Evolutionary conservation across 2,888 invertebrate genomes (phyloP), one percentile per base, ranked within the genome.

Genomic region (Orchestes rusci): DNA sequence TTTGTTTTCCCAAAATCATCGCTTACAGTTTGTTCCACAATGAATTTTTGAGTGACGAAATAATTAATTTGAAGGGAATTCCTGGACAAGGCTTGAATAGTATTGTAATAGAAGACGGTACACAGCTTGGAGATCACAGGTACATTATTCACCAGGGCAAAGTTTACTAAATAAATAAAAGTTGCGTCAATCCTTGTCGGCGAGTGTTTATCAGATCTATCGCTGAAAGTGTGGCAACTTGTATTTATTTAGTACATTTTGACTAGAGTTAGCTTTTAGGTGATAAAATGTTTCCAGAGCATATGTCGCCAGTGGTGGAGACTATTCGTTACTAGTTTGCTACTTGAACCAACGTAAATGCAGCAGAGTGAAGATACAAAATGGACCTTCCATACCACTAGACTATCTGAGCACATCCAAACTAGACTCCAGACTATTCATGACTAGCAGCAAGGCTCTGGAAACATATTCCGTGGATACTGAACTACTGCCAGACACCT

Each of bases 1-100:
- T 56, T 16, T 71, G 71, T 51, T 45, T 55, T 1, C 63, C 70
- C 1, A 71, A 71, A 60, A 56, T 73, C 4, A 45, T 71, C 2
- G 56, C 69, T 17, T 70, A 66, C 48, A 69, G 67, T 54, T 54
- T 71, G 16, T 58, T 62, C 31, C 59, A 59, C 17, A 68, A 66
- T 38, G 40, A 34, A 8, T 45, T 51, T 30, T 45, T 58, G 5
- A 53, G 32, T 4, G 48, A 63, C 4, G 51, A 63, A 52, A 45
- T 55, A 8, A 50, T 48, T 3, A 57, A 53, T 4, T 53, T 53
- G 30, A 39, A 36, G 2, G 31, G 32, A n/a, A 50, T 66, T 20
- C 32, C 57, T 7, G 55, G 54, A 5, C 49, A 56, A 30, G 51
- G 59, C 33, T 56, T 70, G 16, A 63, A 55, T 49, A 54, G 48